phyloP scores from a whole-genome alignment of 2,113 vertebrate species.

The Trachemys scripta region DNA sequence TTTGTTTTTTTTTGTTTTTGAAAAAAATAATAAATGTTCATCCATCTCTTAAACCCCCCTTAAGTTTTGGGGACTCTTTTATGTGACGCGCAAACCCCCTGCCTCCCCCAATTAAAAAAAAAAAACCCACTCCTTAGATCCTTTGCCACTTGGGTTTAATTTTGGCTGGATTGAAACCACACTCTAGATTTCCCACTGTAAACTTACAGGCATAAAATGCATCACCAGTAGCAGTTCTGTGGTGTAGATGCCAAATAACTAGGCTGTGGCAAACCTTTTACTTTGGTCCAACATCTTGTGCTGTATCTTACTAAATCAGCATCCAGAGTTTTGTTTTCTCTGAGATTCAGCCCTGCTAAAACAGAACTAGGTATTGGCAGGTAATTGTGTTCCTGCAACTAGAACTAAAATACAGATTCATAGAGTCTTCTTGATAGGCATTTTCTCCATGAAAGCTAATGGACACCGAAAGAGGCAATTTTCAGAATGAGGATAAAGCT shows the following conservation, averaged over 20 bases:
- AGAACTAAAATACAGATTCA: not conserved
- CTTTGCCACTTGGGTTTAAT: not conserved
- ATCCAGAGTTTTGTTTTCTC: fast-evolving
- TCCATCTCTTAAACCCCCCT: not conserved
- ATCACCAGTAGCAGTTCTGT: not conserved
- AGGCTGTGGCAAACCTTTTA: not conserved
- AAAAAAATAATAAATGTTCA: too few species aligned
- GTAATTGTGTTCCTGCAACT: not conserved
- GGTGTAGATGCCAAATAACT: not conserved
- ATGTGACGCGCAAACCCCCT: not conserved
- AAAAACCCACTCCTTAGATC: not conserved
- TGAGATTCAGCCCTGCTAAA: not conserved
- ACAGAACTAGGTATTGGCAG: not conserved
- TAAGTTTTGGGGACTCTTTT: not conserved
- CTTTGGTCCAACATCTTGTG: not conserved
- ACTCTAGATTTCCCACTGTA: not conserved
- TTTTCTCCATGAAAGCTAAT: not conserved
- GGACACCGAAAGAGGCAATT: not conserved
- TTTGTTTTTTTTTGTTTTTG: not conserved
- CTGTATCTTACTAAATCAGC: not conserved
- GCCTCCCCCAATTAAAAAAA: too few species aligned
- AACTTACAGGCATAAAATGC: not conserved
- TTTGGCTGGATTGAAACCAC: not conserved
- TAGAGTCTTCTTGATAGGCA: not conserved
- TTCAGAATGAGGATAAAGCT: not conserved